Conservation (phyloP, 2,797 vertebrate genomes). For the Periparus ater region DNA sequence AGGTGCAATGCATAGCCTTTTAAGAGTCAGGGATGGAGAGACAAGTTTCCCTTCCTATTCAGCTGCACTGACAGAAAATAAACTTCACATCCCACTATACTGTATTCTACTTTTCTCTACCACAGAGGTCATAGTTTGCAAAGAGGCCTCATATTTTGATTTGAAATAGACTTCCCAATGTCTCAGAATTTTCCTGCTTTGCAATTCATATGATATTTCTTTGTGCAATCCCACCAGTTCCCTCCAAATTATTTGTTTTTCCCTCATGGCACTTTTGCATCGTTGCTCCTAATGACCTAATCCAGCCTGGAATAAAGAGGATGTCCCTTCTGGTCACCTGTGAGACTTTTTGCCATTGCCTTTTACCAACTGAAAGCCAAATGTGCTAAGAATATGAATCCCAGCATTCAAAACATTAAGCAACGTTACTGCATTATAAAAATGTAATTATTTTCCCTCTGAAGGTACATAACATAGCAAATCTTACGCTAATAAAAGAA, state of each 20-base stretch:
- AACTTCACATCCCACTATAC: not conserved
- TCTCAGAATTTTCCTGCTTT: not conserved
- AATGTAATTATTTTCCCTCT: not conserved
- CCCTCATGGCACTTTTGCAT: not conserved
- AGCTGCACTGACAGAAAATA: not conserved
- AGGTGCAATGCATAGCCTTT: fast-evolving
- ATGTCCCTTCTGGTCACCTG: not conserved
- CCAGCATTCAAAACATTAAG: not conserved
- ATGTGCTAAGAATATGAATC: not conserved
- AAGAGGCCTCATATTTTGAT: not conserved
- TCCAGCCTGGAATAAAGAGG: not conserved
- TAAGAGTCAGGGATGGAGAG: not conserved
- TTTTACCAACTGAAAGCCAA: not conserved
- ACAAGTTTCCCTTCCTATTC: not conserved
- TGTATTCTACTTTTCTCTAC: not conserved
- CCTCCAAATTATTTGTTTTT: not conserved
- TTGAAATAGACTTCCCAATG: not conserved
- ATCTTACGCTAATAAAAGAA: not conserved
- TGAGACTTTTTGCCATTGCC: not conserved
- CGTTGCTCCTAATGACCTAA: not conserved
- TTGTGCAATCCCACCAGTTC: not conserved
- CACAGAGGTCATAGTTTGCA: not conserved
- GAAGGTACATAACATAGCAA: not conserved
- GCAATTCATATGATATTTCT: not conserved
- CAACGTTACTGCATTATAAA: not conserved